These are phyloP conservation scores for Thalpophila matura DNA, from an alignment of 2,888 invertebrate genomes.

Conservation along the genomic window DNA sequence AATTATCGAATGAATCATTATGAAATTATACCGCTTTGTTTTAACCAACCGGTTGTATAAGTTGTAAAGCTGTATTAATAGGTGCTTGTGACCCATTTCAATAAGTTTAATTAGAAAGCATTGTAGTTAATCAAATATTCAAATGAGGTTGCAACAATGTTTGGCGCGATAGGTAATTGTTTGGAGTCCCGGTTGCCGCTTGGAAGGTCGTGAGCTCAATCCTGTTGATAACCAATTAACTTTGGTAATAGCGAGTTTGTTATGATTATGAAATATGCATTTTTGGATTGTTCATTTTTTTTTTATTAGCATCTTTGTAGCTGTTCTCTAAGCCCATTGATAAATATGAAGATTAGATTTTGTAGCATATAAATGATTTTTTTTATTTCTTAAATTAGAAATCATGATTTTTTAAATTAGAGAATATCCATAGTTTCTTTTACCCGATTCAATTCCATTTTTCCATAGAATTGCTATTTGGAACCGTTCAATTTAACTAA, in stretches of 20 bases:
- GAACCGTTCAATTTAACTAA: too few relatives aligned
- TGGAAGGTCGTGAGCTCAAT: slow-evolving; percentile 46
- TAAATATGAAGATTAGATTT: too few relatives aligned
- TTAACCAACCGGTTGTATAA: slow-evolving; percentile 33
- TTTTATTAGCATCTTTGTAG: too few relatives aligned
- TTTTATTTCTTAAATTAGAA: too few relatives aligned
- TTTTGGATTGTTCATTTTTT: too few relatives aligned
- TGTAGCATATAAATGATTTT: too few relatives aligned
- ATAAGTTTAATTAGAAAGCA: slow-evolving; percentile 76
- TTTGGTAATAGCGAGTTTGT: background rate
- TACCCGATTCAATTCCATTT: too few relatives aligned
- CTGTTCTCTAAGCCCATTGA: too few relatives aligned
- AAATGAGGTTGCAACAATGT: slow-evolving; percentile 72
- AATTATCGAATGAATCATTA: slow-evolving; percentile 62
- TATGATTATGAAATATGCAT: too few relatives aligned
- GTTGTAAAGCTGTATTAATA: slow-evolving; percentile 34
- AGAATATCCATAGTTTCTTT: too few relatives aligned
- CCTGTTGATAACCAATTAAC: slow-evolving; percentile 17
- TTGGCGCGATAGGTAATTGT: slow-evolving; percentile 38
- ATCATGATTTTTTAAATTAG: too few relatives aligned
- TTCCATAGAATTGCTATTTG: too few relatives aligned
- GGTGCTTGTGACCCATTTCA: slow-evolving; percentile 57
- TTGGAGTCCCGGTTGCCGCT: slow-evolving; percentile 19
- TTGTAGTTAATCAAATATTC: slow-evolving; percentile 79
- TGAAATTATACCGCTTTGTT: slow-evolving; percentile 56